Base-by-base conservation (phyloP, 1,140 invertebrate species). In the Augochlora pura region DNA sequence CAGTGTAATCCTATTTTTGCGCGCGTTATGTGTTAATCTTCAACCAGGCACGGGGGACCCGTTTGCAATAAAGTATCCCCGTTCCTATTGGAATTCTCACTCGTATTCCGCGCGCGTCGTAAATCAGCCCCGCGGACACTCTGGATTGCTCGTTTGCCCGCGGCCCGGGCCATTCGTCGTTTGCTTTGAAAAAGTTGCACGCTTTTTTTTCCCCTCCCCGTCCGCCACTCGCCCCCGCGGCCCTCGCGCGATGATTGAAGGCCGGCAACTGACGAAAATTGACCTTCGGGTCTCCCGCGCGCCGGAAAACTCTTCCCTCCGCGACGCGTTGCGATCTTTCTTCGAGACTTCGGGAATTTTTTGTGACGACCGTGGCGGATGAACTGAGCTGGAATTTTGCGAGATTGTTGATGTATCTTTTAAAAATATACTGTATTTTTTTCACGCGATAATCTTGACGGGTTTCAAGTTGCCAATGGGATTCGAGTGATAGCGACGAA, bases 1-100 rank as follows among this genome's bases (percentile, higher is more conserved):
- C 64, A 23, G 23, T 68, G 78, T 73, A 73, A 80, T 80, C 69
- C 69, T 57, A 68, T 80, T 82, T 82, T 80, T 80, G 49, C 27
- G 49, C 57, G 81, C 70, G 81, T 82, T 80, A 80, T 77, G 81
- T 80, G 81, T 82, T 82, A 74, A 82, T 82, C 81, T 80, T 74
- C 65, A n/a, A 65, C 46, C 52, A 25, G 27, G 64, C 70, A 52
- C 70, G 1, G 59, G 76, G 69, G 67, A 57, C 63, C 25, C 32
- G 76, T 63, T 42, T 57, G 77, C 65, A 73, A 82, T 82, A 82
- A 82, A 79, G 65, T 74, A 82, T 82, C 69, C 65, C 25, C 42
- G 68, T 69, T 80, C 57, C 71, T 78, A 82, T 74, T 74, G 59
- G 77, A 80, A 80, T 82, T 82, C 71, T 75, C 65, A 16, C 66